phyloP scores from a whole-genome alignment of 2,797 vertebrate genomes.

The Parotocinclus haroldoi region DNA sequence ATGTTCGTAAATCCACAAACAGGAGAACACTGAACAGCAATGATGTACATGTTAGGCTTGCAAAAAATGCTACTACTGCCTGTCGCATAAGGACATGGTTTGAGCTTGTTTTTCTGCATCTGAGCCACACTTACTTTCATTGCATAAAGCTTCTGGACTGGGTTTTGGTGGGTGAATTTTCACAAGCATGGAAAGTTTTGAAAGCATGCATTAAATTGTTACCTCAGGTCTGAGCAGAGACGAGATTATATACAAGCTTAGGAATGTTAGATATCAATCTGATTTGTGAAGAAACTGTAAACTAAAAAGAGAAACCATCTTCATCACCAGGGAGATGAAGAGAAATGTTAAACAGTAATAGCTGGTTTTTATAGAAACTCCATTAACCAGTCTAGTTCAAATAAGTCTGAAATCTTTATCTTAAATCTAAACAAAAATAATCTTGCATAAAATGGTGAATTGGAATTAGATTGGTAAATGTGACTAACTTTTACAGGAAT shows the following conservation, averaged over 20 bases:
- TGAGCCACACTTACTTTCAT: too few relatives aligned
- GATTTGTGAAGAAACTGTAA: conserved; percentile 69
- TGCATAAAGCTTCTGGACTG: too few relatives aligned
- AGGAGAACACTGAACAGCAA: too few relatives aligned
- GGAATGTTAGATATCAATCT: conserved; percentile 70
- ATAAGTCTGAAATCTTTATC: conserved; percentile 25
- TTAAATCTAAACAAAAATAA: conserved; percentile 16
- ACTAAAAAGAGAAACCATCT: conserved; percentile 66
- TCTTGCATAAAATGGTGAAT: conserved; percentile 43
- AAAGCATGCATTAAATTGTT: conserved; percentile 67
- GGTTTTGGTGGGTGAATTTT: not conserved
- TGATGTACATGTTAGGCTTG: too few relatives aligned
- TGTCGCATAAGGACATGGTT: too few relatives aligned
- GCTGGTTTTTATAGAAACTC: conserved; percentile 38
- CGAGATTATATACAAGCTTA: conserved; percentile 69
- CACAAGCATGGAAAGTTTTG: conserved; percentile 1
- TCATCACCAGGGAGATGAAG: conserved; percentile 59
- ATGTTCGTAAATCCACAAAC: too few relatives aligned
- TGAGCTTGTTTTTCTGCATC: too few relatives aligned
- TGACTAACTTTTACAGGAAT: conserved; percentile 59
- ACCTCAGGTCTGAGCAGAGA: conserved; percentile 70
- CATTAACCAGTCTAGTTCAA: conserved; percentile 31
- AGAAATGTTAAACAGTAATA: conserved; percentile 66
- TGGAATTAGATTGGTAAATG: conserved; percentile 51
- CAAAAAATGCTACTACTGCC: too few relatives aligned